Evolutionary conservation across 2,113 vertebrate species (phyloP), one percentile per base, ranked within the genome.

Genomic region (Cygnus buccinator): DNA sequence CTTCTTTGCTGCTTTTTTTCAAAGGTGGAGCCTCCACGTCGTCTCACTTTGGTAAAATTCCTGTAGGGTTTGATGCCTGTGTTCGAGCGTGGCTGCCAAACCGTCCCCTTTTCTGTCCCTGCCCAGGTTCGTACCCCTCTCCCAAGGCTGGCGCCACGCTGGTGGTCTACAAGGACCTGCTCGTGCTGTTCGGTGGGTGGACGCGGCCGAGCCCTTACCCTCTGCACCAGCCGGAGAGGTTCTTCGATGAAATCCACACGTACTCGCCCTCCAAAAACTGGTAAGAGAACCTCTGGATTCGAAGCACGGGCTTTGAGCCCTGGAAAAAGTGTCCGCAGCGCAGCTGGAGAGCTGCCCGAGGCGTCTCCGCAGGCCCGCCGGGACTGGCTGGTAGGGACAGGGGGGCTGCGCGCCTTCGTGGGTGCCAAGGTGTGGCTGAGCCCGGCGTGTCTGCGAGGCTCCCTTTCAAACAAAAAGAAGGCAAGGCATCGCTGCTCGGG

Each of bases 251-350:
- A 96, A 99, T 99, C 95, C 99, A 99, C 91, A 99, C 99, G 0
- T 99, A 99, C 86, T 99, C 99, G 1, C 99, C 99, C 63, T 99
- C 99, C 84, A 99, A 99, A 94, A 99, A 99, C 96, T 99, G 99
- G 99, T 99, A 98, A 98, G 87, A 89, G 52, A 84, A 84, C 74
- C 63, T 29, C 63, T 63, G 82, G n/a, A 63, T 58, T 48, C 0
- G 2, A 63, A 93, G 37, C 21, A 4, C 14, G 5, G 29, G 23
- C 88, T 88, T 93, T 81, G 76, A 90, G 83, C 87, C 61, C n/a
- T 15, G 48, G 46, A 14, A 61, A 48, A 22, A 6, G 28, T 11
- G 72, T 59, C 52, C 63, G 73, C 43, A 28, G 37, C 12, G 28
- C 59, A 93, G 86, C 89, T 61, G 82, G 41, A 65, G 85, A 39